Evolutionary conservation across 1,140 invertebrate species (phyloP).

Genomic region (Drosophila lowei): DNA sequence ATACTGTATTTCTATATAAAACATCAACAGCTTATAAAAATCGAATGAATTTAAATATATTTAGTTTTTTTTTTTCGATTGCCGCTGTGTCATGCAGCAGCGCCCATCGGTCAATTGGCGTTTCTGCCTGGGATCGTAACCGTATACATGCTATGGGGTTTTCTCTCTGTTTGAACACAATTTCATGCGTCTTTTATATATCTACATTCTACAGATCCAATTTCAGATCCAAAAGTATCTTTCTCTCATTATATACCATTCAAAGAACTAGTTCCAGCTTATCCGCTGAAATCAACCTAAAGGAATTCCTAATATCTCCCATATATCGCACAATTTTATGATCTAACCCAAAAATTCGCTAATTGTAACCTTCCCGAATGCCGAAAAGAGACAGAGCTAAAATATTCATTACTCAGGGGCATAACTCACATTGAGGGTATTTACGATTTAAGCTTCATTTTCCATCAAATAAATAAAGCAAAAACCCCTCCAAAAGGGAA

Average conservation of each 20-base stretch:
- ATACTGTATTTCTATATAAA: too few species aligned
- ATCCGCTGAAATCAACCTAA: too few species aligned
- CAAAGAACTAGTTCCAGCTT: constrained; percentile 1
- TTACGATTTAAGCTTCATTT: constrained; percentile 50
- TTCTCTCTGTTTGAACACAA: too few species aligned
- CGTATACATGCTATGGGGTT: too few species aligned
- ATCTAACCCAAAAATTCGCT: constrained; percentile 4
- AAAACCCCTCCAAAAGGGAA: constrained; percentile 7
- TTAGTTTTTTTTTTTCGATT: too few species aligned
- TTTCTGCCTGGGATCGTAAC: too few species aligned
- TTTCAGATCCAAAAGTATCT: background rate
- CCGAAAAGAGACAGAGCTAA: constrained; percentile 1
- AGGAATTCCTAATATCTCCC: background rate
- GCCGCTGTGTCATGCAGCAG: too few species aligned
- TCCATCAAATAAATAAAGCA: constrained; percentile 64
- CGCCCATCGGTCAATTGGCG: too few species aligned
- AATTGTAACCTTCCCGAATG: background rate
- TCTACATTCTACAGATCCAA: background rate
- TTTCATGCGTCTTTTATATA: too few species aligned
- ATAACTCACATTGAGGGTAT: constrained; percentile 42
- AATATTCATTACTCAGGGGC: constrained; percentile 34
- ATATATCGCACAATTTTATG: constrained; percentile 23
- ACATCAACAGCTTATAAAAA: too few species aligned
- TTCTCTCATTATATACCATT: background rate
- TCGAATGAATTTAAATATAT: too few species aligned